Evolutionary conservation across 1,140 invertebrate species (phyloP).

Genomic region (Trichomalopsis sarcophagae): DNA sequence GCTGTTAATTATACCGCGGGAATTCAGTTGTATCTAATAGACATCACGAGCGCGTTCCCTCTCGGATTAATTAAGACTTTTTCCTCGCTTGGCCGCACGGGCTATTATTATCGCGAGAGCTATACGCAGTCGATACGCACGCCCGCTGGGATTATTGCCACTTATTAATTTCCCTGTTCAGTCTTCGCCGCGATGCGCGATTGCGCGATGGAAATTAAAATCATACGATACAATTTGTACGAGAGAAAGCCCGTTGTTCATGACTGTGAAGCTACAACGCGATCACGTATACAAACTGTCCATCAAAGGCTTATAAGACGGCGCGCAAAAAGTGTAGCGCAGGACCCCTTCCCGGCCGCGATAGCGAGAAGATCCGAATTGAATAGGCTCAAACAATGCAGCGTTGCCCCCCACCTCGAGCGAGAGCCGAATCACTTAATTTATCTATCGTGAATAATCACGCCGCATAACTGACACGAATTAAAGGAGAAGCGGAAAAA

Average conservation of each 20-base stretch:
- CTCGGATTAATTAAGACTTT: conserved; percentile 35
- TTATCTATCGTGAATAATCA: conserved; percentile 31
- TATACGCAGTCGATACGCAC: too few relatives aligned
- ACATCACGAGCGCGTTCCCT: background rate
- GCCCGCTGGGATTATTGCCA: background rate
- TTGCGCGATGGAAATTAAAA: too few relatives aligned
- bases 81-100: background rate
- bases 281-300: background rate
- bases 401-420: background rate
- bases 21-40: background rate
- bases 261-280: too few relatives aligned
- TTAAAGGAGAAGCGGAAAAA: background rate
- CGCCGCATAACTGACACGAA: conserved; percentile 23
- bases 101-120: conserved; percentile 4
- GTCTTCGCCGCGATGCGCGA: background rate
- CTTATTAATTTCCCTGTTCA: conserved; percentile 31
- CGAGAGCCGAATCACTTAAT: conserved; percentile 18
- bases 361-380: conserved; percentile 16
- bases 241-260: too few relatives aligned
- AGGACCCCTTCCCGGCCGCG: background rate
- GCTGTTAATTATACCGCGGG: background rate
- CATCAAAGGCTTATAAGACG: background rate
- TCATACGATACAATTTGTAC: too few relatives aligned
- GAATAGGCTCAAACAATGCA: conserved; percentile 28
- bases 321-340: background rate